These are phyloP conservation scores for Nyctibius bracteatus DNA, from an alignment of 2,113 vertebrate species.

Conservation along the genomic window DNA sequence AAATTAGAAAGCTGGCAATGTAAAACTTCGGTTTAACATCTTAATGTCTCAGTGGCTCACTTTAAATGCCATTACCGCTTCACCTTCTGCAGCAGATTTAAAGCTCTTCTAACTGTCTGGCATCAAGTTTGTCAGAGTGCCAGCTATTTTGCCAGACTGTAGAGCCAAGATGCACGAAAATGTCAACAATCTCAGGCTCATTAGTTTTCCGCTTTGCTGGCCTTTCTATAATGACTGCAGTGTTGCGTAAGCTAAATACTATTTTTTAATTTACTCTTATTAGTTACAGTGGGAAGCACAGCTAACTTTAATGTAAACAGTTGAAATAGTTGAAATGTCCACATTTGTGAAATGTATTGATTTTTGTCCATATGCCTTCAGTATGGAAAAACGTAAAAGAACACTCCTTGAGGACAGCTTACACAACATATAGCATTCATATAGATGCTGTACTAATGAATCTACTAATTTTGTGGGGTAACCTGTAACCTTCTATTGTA, in stretches of 20 bases:
- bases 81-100: slow-evolving; percentile 5
- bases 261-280: neutral
- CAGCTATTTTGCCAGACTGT: slow-evolving; percentile 19
- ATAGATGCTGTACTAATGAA: neutral
- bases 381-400: neutral
- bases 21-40: neutral
- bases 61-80: slow-evolving; percentile 6
- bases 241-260: slow-evolving; percentile 1
- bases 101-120: slow-evolving; percentile 5
- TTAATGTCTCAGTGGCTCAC: neutral
- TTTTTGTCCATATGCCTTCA: neutral
- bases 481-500: neutral
- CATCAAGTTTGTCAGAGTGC: neutral
- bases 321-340: neutral
- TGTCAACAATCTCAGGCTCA: slow-evolving; percentile 28
- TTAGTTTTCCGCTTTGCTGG: slow-evolving; percentile 47
- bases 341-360: neutral
- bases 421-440: neutral
- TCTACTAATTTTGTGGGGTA: neutral
- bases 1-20: neutral
- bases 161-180: slow-evolving; percentile 33
- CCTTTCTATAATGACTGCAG: slow-evolving; percentile 20
- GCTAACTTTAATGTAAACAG: neutral
- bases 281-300: slow-evolving; percentile 8
- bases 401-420: neutral